These are phyloP conservation scores for Brachylomia viminalis DNA, from an alignment of 2,888 invertebrate genomes.

Conservation along the genomic window DNA sequence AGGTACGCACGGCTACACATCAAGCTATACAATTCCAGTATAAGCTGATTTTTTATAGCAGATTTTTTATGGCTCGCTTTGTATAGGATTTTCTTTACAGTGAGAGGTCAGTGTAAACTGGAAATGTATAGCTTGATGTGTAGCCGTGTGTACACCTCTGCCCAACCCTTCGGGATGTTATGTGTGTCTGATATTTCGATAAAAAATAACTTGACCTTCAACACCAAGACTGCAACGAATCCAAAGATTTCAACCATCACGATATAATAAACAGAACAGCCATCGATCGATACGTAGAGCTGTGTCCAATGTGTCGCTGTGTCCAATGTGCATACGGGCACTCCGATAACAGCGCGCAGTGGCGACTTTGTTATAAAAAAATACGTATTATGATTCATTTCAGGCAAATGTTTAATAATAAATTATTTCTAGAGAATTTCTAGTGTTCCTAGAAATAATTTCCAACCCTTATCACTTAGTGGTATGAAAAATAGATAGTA, in stretches of 20 bases:
- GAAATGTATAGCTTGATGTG: no score
- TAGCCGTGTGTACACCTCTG: background rate
- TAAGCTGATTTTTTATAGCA: no score
- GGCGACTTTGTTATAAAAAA: conserved; percentile 26
- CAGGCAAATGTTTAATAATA: no score
- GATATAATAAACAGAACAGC: conserved; percentile 43
- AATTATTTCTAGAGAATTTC: no score
- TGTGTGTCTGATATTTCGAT: background rate
- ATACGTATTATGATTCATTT: conserved; percentile 25
- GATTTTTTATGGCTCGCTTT: no score
- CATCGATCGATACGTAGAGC: conserved; percentile 22
- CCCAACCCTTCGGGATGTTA: background rate
- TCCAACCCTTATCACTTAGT: no score
- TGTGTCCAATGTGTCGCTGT: conserved; percentile 66
- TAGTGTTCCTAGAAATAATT: no score
- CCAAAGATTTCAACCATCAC: conserved; percentile 27
- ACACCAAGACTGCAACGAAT: conserved; percentile 36
- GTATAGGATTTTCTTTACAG: no score
- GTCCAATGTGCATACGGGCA: conserved; percentile 65
- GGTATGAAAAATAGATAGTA: no score
- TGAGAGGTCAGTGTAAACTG: no score
- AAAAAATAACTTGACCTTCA: background rate
- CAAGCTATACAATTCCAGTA: no score
- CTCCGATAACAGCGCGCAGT: conserved; percentile 57
- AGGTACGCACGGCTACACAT: background rate